Evolutionary conservation across 2,113 vertebrate species (phyloP).

Genomic region (Microcebus murinus): DNA sequence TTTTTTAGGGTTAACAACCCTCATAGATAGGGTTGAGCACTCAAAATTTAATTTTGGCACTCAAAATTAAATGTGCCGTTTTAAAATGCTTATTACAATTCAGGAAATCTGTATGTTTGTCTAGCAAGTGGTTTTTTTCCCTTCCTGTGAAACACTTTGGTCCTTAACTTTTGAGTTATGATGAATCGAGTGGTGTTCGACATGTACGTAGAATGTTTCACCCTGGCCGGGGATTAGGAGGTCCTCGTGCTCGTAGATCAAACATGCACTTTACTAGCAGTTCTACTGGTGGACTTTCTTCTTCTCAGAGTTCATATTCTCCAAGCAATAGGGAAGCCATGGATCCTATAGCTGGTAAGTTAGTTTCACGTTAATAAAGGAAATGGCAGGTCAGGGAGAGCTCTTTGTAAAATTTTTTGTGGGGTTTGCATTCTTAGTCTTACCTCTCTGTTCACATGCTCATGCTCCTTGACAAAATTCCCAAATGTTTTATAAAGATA

Average conservation of each 20-base stretch:
- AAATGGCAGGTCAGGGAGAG: not conserved
- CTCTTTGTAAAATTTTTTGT: not conserved
- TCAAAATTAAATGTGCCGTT: conserved; percentile 25
- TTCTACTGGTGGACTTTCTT: conserved; percentile 96
- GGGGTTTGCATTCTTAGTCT: not conserved
- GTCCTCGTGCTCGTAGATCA: conserved; percentile 96
- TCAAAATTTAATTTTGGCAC: not conserved
- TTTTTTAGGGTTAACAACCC: not conserved
- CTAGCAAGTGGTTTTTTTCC: not conserved
- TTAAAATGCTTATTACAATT: conserved; percentile 14
- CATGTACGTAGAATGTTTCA: conserved; percentile 99
- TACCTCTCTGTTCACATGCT: not conserved
- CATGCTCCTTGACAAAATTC: not conserved
- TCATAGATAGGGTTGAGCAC: not conserved
- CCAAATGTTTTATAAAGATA: not conserved
- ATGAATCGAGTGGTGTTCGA: conserved; percentile 99
- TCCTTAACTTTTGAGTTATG: conserved; percentile 90
- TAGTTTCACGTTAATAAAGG: not conserved
- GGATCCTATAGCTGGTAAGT: conserved; percentile 99
- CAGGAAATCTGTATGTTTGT: not conserved
- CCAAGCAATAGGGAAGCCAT: conserved; percentile 99
- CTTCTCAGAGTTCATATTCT: conserved; percentile 99
- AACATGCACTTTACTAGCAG: conserved; percentile 99
- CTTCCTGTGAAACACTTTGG: not conserved
- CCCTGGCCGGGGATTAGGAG: conserved; percentile 96